phyloP scores from a whole-genome alignment of 1,140 invertebrate genomes.

The Zophobas atratus region DNA sequence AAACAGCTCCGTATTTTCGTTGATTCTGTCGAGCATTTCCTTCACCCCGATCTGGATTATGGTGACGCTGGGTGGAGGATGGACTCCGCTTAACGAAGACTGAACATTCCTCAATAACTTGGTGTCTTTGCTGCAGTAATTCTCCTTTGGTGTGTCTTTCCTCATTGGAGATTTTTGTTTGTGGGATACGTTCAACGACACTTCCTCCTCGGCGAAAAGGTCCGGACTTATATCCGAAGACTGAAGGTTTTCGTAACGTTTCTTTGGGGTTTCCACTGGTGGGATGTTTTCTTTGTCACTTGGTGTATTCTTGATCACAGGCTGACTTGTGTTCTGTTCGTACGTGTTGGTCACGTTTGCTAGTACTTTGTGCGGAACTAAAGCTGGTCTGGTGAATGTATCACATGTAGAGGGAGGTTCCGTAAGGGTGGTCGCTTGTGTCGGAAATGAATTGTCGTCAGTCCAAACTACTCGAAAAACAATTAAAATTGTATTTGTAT shows the following conservation, averaged over 20 bases:
- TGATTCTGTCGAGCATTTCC: slow-evolving; percentile 72
- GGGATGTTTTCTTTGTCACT: slow-evolving; percentile 52
- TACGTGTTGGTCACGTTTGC: slow-evolving; percentile 34
- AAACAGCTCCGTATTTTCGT: slow-evolving; percentile 60
- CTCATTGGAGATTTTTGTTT: neutral
- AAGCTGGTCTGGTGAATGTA: no score
- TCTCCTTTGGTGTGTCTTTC: slow-evolving; percentile 53
- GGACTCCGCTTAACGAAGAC: slow-evolving; percentile 72
- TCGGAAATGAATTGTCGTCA: no score
- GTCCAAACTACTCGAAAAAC: no score
- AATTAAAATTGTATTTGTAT: no score
- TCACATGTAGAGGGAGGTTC: no score
- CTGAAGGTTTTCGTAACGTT: slow-evolving; percentile 53
- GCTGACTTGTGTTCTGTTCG: neutral
- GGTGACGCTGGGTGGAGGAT: slow-evolving; percentile 78
- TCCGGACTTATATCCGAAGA: slow-evolving; percentile 69
- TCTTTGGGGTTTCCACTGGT: slow-evolving; percentile 56
- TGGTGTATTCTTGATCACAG: slow-evolving; percentile 1
- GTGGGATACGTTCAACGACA: slow-evolving; percentile 3
- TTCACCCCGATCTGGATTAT: slow-evolving; percentile 73
- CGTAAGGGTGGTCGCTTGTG: no score
- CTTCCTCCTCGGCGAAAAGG: slow-evolving; percentile 71
- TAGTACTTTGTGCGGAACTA: slow-evolving; percentile 9
- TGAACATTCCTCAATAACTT: slow-evolving; percentile 65
- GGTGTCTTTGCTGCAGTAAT: slow-evolving; percentile 60